Conservation (phyloP, 2,888 invertebrate genomes). For the Hemaris fuciformis region DNA sequence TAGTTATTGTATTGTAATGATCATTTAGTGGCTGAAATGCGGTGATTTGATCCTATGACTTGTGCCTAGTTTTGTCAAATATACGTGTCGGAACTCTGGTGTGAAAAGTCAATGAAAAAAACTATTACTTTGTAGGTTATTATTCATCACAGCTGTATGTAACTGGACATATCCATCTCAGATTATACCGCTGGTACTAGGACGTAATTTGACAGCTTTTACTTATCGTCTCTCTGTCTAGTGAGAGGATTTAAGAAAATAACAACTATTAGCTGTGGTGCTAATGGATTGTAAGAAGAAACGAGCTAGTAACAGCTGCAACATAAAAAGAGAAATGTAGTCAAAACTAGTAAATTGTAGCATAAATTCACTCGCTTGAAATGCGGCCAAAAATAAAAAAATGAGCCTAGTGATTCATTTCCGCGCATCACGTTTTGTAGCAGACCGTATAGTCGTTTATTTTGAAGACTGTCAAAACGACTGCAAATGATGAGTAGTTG, state of each 20-base stretch:
- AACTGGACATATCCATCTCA: background rate
- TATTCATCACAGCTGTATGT: background rate
- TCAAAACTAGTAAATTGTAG: background rate
- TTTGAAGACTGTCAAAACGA: background rate
- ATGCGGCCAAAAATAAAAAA: background rate
- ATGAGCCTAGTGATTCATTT: background rate
- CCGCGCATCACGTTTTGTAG: background rate
- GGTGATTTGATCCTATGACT: conserved; percentile 50
- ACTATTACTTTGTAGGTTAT: background rate
- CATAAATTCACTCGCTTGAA: background rate
- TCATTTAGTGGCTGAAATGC: conserved; percentile 45
- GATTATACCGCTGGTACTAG: too few species aligned
- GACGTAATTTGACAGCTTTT: too few species aligned
- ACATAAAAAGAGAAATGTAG: too few species aligned
- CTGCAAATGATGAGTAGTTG: background rate
- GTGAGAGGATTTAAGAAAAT: too few species aligned
- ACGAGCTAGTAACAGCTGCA: too few species aligned
- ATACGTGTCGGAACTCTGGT: conserved; percentile 32
- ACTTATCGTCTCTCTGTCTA: too few species aligned
- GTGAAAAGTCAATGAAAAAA: background rate
- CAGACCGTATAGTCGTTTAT: background rate
- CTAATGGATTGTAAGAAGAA: too few species aligned
- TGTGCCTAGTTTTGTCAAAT: conserved; percentile 61
- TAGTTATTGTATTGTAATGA: conserved; percentile 52
- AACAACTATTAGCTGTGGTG: too few species aligned